Evolutionary conservation across 2,888 invertebrate species (phyloP), one percentile per base, ranked within the genome.

Genomic region (Colostygia pectinataria): DNA sequence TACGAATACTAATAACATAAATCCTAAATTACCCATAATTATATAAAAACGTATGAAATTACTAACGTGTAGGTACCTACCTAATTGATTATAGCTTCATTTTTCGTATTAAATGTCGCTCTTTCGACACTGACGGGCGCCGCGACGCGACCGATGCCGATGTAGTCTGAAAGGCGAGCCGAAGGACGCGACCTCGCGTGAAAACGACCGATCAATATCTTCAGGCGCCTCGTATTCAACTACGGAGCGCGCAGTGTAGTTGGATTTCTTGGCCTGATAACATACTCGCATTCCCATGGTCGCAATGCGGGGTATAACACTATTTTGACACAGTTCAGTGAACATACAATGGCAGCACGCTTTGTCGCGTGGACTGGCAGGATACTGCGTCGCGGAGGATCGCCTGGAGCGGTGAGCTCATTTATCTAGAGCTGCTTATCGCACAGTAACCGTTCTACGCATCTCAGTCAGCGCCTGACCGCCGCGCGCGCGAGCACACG

Each of bases 161-260:
- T 37, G 20, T 39, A 76, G 81, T 71, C 80, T 67, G 68, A 71
- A 80, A 87, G 90, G 89, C 89, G 89, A 82, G 89, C 74, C 87
- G 89, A 89, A 90, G 90, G 90, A 90, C 90, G 72, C 72, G 88
- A 88, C 89, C 90, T 88, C 89, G 88, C 80, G 72, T 81, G 81
- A 71, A 75, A 71, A 70, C 65, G 70, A 66, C 68, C 80, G 87
- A 89, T 89, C 89, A 74, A 89, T 89, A 90, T 74, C 73, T 74
- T 71, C 68, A 73, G 68, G 66, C 70, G 74, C 68, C 76, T 74
- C 76, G 71, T 63, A 68, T 42, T 42, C 70, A 64, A 68, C 66
- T 63, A 65, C 71, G 71, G 68, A 74, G 61, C 71, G 78, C 76
- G 83, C 86, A 90, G 89, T 89, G 63, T 66, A 59, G 73, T 71